Conservation (phyloP, 2,888 invertebrate species). For the Conus canariensis region DNA sequence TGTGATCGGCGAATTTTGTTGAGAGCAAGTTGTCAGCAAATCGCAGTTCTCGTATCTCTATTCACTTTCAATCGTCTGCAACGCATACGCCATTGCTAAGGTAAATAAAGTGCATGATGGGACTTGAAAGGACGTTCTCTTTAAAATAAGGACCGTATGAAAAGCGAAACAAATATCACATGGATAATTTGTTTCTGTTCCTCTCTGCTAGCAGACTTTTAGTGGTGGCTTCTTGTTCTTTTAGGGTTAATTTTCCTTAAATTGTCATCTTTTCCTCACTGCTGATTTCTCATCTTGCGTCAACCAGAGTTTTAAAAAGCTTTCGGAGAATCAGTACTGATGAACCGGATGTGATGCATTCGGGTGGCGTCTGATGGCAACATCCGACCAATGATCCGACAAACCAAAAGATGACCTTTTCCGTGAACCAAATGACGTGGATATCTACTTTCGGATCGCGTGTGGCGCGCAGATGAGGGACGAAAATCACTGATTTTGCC, state of each 20-base stretch:
- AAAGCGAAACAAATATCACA: no score
- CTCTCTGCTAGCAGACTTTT: no score
- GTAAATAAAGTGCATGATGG: constrained; percentile 57
- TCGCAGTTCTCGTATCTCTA: background rate
- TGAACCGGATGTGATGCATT: background rate
- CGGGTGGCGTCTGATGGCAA: constrained; percentile 31
- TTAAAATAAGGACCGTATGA: no score
- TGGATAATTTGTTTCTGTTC: no score
- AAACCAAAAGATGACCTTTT: constrained; percentile 16
- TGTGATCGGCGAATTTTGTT: background rate
- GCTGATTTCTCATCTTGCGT: no score
- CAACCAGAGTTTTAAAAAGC: no score
- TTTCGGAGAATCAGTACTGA: no score
- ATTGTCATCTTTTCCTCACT: no score
- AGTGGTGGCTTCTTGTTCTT: no score
- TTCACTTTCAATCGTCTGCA: background rate
- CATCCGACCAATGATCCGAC: background rate
- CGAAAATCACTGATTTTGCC: background rate
- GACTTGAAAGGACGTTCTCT: constrained; percentile 47
- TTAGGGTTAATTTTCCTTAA: no score
- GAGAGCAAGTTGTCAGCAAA: background rate
- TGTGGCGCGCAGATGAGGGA: background rate
- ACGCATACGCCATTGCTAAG: constrained; percentile 24
- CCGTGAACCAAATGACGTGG: constrained; percentile 19
- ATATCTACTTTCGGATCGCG: constrained; percentile 1